Conservation (phyloP, 1,140 invertebrate species). For the Sogatella furcifera region DNA sequence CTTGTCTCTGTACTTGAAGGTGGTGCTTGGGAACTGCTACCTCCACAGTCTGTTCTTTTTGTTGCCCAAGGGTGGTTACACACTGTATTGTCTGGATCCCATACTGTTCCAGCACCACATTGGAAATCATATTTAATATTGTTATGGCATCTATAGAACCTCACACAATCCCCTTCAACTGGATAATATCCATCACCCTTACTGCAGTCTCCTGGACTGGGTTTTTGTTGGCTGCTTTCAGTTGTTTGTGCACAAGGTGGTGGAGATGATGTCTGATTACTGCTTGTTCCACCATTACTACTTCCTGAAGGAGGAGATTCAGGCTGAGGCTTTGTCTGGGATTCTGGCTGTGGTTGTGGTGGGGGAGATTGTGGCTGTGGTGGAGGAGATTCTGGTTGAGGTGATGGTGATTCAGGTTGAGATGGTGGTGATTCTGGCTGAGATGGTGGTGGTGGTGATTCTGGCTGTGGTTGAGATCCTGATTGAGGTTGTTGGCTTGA, state of each 20-base stretch:
- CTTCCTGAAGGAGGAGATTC: not conserved
- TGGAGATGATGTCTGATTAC: not conserved
- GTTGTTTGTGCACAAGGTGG: not conserved
- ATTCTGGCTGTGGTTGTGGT: not conserved
- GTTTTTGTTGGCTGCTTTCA: not conserved
- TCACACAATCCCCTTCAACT: slow-evolving; percentile 46
- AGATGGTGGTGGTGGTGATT: not conserved
- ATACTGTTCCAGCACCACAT: slow-evolving; percentile 52
- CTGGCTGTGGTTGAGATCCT: not conserved
- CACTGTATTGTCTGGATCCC: slow-evolving; percentile 43
- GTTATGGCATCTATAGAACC: slow-evolving; percentile 56
- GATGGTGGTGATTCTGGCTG: not conserved
- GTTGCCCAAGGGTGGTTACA: slow-evolving; percentile 49
- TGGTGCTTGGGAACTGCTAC: not conserved
- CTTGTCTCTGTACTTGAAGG: slow-evolving; percentile 4
- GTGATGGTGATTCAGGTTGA: slow-evolving; percentile 6
- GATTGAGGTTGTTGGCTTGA: not conserved
- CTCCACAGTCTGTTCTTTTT: slow-evolving; percentile 27
- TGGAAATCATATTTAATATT: slow-evolving; percentile 47
- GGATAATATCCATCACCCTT: slow-evolving; percentile 41
- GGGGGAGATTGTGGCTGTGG: not conserved
- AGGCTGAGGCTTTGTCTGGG: not conserved
- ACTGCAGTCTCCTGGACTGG: not conserved
- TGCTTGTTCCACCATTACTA: not conserved
- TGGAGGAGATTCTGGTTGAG: not conserved